Evolutionary conservation across 2,797 vertebrate genomes (phyloP).

Genomic region (Poecilia velifera): DNA sequence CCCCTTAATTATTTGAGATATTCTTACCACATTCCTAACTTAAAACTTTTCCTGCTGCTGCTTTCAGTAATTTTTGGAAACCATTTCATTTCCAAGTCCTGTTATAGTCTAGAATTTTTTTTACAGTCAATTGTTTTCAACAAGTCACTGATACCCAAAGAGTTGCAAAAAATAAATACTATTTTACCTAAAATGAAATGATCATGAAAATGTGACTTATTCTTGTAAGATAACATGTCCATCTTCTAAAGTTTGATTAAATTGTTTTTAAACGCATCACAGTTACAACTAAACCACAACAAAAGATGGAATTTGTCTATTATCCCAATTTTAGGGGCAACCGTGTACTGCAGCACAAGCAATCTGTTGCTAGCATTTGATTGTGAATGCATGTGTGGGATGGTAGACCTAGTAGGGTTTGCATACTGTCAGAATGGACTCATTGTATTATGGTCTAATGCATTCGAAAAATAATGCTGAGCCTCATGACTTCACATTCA

Average conservation of each 20-base stretch:
- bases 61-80: background rate
- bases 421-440: background rate
- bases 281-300: background rate
- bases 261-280: background rate
- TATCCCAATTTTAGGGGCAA: background rate
- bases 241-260: background rate
- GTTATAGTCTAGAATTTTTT: background rate
- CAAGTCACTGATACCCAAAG: background rate
- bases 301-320: background rate
- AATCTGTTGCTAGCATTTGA: background rate
- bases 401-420: background rate
- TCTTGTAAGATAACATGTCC: background rate
- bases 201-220: background rate
- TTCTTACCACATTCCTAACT: background rate
- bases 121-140: background rate
- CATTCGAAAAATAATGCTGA: constrained; percentile 25
- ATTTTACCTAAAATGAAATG: background rate
- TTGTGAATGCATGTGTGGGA: background rate
- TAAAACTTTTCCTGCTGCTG: background rate
- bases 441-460: constrained; percentile 23
- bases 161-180: background rate
- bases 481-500: constrained; percentile 23
- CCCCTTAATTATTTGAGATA: background rate
- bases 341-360: background rate
- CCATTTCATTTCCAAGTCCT: background rate